phyloP scores from a whole-genome alignment of 1,140 invertebrate genomes.

The Caenorhabditis tropicalis region DNA sequence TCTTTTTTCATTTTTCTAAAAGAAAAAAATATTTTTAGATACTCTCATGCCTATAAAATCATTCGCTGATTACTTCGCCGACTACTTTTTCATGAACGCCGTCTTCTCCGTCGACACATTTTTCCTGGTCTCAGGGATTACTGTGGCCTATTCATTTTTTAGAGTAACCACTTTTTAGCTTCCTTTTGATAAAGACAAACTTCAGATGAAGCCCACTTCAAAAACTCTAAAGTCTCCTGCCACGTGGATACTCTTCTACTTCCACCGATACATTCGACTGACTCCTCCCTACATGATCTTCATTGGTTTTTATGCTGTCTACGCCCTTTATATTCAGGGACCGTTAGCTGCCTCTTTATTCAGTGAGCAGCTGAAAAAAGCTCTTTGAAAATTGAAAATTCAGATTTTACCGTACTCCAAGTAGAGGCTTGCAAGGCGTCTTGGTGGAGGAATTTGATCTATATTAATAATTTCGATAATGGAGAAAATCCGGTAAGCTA shows the following conservation, averaged over 20 bases:
- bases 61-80: conserved; percentile 16
- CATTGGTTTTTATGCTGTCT: conserved; percentile 65
- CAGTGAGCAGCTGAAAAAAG: conserved; percentile 56
- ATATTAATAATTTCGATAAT: conserved; percentile 73
- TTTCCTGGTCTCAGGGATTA: conserved; percentile 50
- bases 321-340: conserved; percentile 62
- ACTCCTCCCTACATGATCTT: conserved; percentile 56
- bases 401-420: conserved; percentile 57
- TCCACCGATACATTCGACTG: conserved; percentile 54
- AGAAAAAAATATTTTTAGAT: conserved; percentile 24
- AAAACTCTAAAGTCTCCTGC: conserved; percentile 31
- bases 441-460: conserved; percentile 75
- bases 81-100: conserved; percentile 46
- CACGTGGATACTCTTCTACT: conserved; percentile 55
- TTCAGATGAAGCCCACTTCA: not conserved
- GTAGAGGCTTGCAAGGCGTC: conserved; percentile 69
- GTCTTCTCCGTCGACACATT: conserved; percentile 52
- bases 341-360: conserved; percentile 43
- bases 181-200: not conserved
- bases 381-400: not conserved
- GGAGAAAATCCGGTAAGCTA: not conserved
- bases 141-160: conserved; percentile 53
- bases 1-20: not conserved
- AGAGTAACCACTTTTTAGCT: not conserved
- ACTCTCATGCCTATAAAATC: not conserved